These are phyloP conservation scores for Aviceda subcristata DNA, from an alignment of 2,113 vertebrate genomes.

Conservation along the genomic window DNA sequence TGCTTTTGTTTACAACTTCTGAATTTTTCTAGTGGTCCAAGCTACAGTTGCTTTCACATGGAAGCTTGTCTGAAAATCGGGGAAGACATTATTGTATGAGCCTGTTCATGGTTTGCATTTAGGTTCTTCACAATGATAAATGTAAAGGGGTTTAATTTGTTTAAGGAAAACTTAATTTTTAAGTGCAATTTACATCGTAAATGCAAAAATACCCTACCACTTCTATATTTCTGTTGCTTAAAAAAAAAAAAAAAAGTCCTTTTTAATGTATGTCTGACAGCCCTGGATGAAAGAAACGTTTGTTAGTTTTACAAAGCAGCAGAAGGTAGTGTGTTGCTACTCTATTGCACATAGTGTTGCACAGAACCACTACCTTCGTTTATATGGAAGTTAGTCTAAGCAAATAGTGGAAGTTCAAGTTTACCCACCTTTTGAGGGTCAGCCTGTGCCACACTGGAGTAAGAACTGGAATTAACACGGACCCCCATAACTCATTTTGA, in stretches of 20 bases:
- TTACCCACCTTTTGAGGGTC: not conserved
- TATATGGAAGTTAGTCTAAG: not conserved
- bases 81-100: not conserved
- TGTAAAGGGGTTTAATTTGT: not conserved
- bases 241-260: not conserved
- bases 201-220: not conserved
- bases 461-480: not conserved
- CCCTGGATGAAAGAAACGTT: not conserved
- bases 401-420: not conserved
- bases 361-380: not conserved
- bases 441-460: not conserved
- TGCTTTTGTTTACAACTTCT: not conserved
- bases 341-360: fast-evolving
- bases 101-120: not conserved
- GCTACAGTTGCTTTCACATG: not conserved
- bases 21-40: not conserved
- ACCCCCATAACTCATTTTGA: not conserved
- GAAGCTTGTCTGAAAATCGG: not conserved
- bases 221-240: not conserved
- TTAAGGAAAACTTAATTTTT: not conserved
- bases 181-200: not conserved
- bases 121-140: not conserved
- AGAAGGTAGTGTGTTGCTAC: not conserved
- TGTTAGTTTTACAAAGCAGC: not conserved
- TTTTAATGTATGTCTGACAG: not conserved